Conservation (phyloP, 2,797 vertebrate species). For the Carduelis carduelis region DNA sequence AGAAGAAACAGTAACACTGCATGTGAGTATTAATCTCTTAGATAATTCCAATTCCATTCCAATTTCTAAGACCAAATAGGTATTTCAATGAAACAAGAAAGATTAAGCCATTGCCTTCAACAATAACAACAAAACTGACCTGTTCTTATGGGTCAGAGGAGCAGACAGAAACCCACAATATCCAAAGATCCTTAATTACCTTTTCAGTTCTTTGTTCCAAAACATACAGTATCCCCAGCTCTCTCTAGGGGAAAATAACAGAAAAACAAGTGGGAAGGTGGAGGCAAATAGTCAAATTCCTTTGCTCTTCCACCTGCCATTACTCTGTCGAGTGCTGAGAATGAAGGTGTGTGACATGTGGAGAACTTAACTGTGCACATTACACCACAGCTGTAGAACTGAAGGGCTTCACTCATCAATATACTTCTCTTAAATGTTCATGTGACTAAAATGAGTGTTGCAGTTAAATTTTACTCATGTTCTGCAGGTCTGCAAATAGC, state of each 20-base stretch:
- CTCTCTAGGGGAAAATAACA: background rate
- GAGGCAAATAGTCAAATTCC: background rate
- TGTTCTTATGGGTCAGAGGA: background rate
- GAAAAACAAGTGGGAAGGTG: background rate
- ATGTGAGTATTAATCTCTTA: background rate
- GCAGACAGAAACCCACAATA: background rate
- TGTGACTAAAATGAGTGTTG: rapidly evolving
- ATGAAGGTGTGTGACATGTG: background rate
- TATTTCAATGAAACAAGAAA: background rate
- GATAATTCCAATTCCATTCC: background rate
- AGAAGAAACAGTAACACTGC: background rate
- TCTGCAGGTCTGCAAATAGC: background rate
- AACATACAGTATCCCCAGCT: background rate
- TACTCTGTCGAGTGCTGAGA: background rate
- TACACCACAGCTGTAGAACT: background rate
- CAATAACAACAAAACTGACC: background rate
- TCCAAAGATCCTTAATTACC: background rate
- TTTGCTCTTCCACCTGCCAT: background rate
- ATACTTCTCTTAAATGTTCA: background rate
- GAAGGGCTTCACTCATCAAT: background rate
- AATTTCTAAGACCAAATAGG: background rate
- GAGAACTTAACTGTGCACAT: background rate
- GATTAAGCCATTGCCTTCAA: background rate
- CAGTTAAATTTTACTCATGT: background rate
- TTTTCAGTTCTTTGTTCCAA: background rate